Evolutionary conservation across 2,113 vertebrate genomes (phyloP).

Genomic region (Corythoichthys intestinalis): DNA sequence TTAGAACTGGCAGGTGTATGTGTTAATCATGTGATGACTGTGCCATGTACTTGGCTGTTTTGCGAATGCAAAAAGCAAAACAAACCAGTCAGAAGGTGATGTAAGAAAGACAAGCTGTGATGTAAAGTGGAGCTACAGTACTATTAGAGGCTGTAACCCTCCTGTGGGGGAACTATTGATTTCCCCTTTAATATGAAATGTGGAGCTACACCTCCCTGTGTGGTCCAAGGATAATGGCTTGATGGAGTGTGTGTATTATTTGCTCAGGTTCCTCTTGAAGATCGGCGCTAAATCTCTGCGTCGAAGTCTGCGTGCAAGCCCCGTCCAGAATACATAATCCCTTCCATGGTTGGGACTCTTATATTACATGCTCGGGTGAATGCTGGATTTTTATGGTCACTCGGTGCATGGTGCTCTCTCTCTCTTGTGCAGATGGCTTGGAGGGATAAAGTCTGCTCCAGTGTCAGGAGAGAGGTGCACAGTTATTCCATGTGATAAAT

Average conservation of each 20-base stretch:
- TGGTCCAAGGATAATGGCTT: conserved; percentile 50
- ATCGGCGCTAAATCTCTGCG: conserved; percentile 45
- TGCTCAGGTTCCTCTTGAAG: conserved; percentile 28
- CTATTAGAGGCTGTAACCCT: conserved; percentile 25
- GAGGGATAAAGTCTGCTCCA: conserved; percentile 39
- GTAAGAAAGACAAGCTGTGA: not conserved
- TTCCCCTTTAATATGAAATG: conserved; percentile 48
- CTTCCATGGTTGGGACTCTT: conserved; percentile 46
- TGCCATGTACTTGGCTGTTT: not conserved
- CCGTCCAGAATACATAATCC: conserved; percentile 38
- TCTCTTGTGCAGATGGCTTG: conserved; percentile 45
- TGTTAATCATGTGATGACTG: not conserved
- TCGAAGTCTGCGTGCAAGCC: conserved; percentile 24
- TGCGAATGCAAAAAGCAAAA: not conserved
- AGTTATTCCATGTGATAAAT: conserved; percentile 53
- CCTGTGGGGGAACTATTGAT: conserved; percentile 32
- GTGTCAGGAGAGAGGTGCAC: conserved; percentile 26
- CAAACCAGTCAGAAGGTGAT: not conserved
- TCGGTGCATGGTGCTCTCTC: conserved; percentile 18
- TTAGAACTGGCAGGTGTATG: not conserved
- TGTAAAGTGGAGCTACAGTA: conserved; percentile 21
- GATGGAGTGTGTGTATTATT: conserved; percentile 49
- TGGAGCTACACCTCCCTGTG: conserved; percentile 32
- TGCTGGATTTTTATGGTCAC: conserved; percentile 55
- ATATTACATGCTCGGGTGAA: conserved; percentile 56